phyloP scores from a whole-genome alignment of 1,140 invertebrate species.

The Acromyrmex echinatior region DNA sequence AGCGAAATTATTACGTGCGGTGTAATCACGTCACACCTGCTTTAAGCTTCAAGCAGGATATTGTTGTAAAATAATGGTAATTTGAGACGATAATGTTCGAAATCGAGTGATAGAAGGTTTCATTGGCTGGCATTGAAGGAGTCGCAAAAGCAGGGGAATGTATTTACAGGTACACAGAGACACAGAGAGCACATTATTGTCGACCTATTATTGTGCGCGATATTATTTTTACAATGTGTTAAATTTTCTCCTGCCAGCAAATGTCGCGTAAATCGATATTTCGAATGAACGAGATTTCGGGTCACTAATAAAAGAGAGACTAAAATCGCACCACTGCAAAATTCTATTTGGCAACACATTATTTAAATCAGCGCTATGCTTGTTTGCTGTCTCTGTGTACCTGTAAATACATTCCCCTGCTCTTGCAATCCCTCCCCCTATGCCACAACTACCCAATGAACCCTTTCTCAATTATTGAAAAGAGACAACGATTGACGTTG shows the following conservation, averaged over 20 bases:
- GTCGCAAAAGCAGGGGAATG: conserved; percentile 41
- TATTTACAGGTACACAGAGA: conserved; percentile 78
- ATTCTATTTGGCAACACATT: conserved; percentile 78
- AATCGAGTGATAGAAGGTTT: background rate
- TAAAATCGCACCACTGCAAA: conserved; percentile 59
- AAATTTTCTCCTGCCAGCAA: background rate
- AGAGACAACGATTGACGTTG: conserved; percentile 37
- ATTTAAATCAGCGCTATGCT: conserved; percentile 79
- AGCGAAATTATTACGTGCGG: conserved; percentile 48
- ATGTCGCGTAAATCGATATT: conserved; percentile 37
- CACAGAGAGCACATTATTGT: conserved; percentile 6
- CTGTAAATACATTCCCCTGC: conserved; percentile 75
- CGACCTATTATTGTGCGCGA: background rate
- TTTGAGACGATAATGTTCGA: background rate
- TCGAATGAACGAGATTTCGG: conserved; percentile 23
- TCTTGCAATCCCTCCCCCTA: conserved; percentile 29
- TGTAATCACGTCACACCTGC: conserved; percentile 41
- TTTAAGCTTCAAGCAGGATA: conserved; percentile 6
- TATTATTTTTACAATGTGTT: conserved; percentile 32
- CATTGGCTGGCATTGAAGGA: conserved; percentile 1
- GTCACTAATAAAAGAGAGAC: conserved; percentile 58
- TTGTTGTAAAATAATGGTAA: background rate
- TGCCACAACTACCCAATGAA: conserved; percentile 9
- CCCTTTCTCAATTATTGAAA: conserved; percentile 55
- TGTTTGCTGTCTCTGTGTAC: conserved; percentile 77